Base-by-base conservation (phyloP, 2,888 invertebrate species). In the Agonopterix alstromeriana region DNA sequence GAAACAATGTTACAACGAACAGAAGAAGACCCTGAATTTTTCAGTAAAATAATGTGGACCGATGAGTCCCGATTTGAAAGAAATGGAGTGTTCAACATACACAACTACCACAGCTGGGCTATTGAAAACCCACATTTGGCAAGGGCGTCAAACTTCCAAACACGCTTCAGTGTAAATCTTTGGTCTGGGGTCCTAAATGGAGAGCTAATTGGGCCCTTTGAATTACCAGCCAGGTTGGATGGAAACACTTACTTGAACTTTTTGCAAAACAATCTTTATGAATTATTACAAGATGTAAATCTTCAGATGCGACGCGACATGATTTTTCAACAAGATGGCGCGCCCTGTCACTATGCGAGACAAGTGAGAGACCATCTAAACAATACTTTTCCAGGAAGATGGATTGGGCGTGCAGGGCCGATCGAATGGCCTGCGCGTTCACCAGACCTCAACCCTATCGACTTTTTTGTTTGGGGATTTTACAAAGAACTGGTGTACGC, bases 41-140 rank as follows among this genome's bases (percentile, higher is more conserved):
- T 60, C 36, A 44, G 55, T 10, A 55, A 57, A 53, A 53, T 63
- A 43, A 42, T 59, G 17, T 62, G 55, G 57, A 56, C 51, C 17
- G 58, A 60, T 40, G 58, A 58, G 46, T 58, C 56, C 7, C 54
- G 53, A 41, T 54, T 55, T 35, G 55, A 59, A 50, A 50, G 51
- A 43, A 49, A 48, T 38, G 58, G 57, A 40, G 50, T 56, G 8
- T 55, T 59, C 14, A 62, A 58, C 12, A 54, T 62, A n/a, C 58
- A 62, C 36, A 60, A 63, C 50, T 48, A 56, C n/a, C 60, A 60
- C 45, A 54, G 51, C 43, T 60, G 57, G 58, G 55, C 55, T 35
- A 47, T 49, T 35, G 48, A 48, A 53, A 57, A 55, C 36, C 58
- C 54, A 45, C 49, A 58, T 48, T 8, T 10, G 10, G 49, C 51